Base-by-base conservation (phyloP, 2,888 invertebrate genomes). In the Drosophila differens region DNA sequence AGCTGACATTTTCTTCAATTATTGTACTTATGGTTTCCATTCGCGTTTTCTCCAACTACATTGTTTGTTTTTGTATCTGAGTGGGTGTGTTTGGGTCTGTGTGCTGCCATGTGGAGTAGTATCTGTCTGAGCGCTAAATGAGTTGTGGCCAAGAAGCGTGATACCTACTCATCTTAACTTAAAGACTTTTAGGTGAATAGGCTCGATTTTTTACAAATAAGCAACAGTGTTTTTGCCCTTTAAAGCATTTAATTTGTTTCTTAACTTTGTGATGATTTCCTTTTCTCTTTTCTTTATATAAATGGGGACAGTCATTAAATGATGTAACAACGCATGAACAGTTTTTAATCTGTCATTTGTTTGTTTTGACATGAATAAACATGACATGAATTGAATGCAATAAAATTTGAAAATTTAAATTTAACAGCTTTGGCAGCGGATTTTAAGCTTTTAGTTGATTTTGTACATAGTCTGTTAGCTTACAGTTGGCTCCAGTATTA, bases 1-100 rank as follows among this genome's bases (percentile, higher is more conserved):
- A 82, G 86, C 81, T 87, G 87, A 88, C 90, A 90, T 83, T 88
- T 85, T 90, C 90, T 82, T 88, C 87, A 87, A 87, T 87, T 85
- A 85, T 83, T 76, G 82, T 90, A 88, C 90, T 88, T 89, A 82
- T 74, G 87, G 85, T 89, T 85, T 88, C 79, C 69, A 53, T 85
- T 77, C 76, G 86, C 89, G 79, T 85, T 81, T 70, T 62, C 69
- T 57, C 52, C 57, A 41, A 82, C 64, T 83, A 53, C 72, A 82
- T 68, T 72, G 74, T 57, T 66, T 70, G 64, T 59, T 64, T 37
- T 65, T 65, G 49, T 37, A 52, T 53, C 28, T 66, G 51, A 19
- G 25, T 33, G 33, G 10, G 55, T 47, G 32, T 54, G 41, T 55
- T 41, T 51, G 54, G 49, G 44, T 39, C 14, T 4, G 16, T 49